Conservation (phyloP, 2,797 vertebrate genomes). For the Hoplostethus mediterraneus region DNA sequence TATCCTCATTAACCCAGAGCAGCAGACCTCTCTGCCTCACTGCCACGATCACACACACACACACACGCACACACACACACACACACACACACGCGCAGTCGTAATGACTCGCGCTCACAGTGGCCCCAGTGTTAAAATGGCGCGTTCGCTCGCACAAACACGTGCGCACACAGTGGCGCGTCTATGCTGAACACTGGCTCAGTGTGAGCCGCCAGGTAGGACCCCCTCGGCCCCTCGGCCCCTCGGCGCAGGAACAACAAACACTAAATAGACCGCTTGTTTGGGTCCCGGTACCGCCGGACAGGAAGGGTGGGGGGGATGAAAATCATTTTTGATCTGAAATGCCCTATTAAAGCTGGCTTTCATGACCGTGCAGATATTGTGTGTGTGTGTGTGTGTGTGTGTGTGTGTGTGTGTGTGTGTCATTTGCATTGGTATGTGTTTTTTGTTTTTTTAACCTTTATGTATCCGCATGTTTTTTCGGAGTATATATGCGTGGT, state of each 20-base stretch:
- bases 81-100: neutral
- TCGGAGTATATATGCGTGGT: neutral
- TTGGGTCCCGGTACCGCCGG: constrained; percentile 38
- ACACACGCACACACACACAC: constrained; percentile 11
- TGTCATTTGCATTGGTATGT: neutral
- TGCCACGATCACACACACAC: constrained; percentile 22
- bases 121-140: constrained; percentile 62
- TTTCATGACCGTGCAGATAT: constrained; percentile 65
- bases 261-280: constrained; percentile 72
- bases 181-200: constrained; percentile 76
- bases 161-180: constrained; percentile 63
- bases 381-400: constrained; percentile 3
- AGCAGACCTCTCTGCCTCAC: constrained; percentile 29
- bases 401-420: constrained; percentile 1
- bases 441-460: neutral
- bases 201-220: constrained; percentile 74
- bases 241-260: constrained; percentile 66
- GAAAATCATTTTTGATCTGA: constrained; percentile 57
- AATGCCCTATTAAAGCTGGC: constrained; percentile 26
- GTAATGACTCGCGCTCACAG: constrained; percentile 59
- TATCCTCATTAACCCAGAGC: constrained; percentile 44
- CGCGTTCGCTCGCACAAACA: constrained; percentile 29
- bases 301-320: constrained; percentile 60
- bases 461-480: constrained; percentile 30
- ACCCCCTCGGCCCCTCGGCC: constrained; percentile 24